These are phyloP conservation scores for Tetrax tetrax DNA, from an alignment of 2,113 vertebrate genomes.

Conservation along the genomic window DNA sequence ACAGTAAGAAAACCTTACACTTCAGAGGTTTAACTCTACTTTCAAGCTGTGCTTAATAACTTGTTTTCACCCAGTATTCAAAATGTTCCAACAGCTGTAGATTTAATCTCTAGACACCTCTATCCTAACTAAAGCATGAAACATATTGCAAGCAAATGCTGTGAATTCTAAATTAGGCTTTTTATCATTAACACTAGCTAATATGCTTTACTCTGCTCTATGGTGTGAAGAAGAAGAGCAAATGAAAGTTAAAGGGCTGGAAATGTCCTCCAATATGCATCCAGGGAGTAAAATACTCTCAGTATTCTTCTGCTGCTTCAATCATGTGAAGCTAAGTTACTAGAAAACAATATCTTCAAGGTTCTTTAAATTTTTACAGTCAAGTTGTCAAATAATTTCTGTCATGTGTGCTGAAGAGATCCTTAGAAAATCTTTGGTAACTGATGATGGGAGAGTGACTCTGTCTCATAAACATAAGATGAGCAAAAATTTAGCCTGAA, in stretches of 20 bases:
- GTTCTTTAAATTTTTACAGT: neutral
- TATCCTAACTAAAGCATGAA: slow-evolving; percentile 2
- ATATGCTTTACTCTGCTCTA: neutral
- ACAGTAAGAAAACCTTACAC: neutral
- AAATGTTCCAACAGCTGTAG: slow-evolving; percentile 2
- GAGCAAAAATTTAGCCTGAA: neutral
- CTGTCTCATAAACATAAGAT: neutral
- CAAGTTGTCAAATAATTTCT: neutral
- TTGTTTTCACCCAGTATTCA: neutral
- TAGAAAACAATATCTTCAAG: neutral
- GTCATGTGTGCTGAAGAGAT: neutral
- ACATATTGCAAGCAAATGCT: neutral
- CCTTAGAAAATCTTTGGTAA: neutral
- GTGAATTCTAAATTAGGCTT: slow-evolving; percentile 14
- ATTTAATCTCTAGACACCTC: slow-evolving; percentile 18
- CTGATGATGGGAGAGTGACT: neutral
- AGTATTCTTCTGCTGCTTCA: neutral
- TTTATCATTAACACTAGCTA: neutral
- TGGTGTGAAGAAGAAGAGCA: slow-evolving; percentile 19
- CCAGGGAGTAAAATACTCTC: neutral
- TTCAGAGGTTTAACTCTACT: neutral
- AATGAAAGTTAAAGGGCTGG: neutral
- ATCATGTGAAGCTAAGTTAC: neutral
- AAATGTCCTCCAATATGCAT: neutral
- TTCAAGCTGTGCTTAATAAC: neutral